Evolutionary conservation across 2,113 vertebrate species (phyloP).

Genomic region (Nematolebias whitei): DNA sequence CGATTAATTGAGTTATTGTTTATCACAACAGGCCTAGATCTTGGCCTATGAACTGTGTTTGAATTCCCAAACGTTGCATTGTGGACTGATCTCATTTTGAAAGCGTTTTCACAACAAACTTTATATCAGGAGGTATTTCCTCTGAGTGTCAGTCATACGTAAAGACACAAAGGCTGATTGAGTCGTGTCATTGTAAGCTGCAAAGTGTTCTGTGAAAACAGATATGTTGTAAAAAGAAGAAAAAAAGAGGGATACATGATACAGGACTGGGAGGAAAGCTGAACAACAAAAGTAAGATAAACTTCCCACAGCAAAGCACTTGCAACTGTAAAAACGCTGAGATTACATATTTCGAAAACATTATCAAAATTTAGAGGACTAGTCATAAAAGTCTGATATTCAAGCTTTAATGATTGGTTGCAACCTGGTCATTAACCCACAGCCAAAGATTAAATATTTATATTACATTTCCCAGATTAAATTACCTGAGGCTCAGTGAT

Average conservation of each 20-base stretch:
- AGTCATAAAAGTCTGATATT: no score
- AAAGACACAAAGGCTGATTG: background rate
- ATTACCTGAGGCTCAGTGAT: constrained; percentile 30
- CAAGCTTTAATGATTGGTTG: background rate
- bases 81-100: background rate
- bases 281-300: constrained; percentile 24
- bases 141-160: constrained; percentile 20
- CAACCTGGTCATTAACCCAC: constrained; percentile 12
- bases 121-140: constrained; percentile 17
- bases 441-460: constrained; percentile 43
- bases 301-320: constrained; percentile 29
- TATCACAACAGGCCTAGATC: no score
- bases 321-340: background rate
- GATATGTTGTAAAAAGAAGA: constrained; percentile 17
- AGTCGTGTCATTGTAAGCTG: constrained; percentile 16
- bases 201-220: constrained; percentile 31
- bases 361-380: no score
- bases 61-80: constrained; percentile 13
- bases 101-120: background rate
- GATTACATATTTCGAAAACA: background rate
- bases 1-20: no score
- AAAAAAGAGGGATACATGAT: constrained; percentile 28
- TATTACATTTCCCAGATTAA: constrained; percentile 29
- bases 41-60: constrained; percentile 16
- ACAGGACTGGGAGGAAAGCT: constrained; percentile 29